Conservation (phyloP, 2,888 invertebrate genomes). For the Ariolimax columbianus region DNA sequence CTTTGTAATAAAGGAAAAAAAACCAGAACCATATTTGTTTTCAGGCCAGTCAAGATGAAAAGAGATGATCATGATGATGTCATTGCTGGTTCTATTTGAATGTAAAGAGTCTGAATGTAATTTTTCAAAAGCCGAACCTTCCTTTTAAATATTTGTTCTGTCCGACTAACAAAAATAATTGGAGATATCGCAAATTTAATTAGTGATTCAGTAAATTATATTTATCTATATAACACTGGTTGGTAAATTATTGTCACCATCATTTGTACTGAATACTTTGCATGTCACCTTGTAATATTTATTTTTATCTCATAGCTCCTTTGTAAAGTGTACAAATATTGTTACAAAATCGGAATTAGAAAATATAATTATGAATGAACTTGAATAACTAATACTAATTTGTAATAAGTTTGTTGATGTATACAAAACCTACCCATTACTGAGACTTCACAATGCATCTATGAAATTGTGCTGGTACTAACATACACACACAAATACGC, state of each 20-base stretch:
- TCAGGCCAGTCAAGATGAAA: conserved; percentile 16
- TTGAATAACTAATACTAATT: background rate
- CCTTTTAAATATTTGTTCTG: too few relatives aligned
- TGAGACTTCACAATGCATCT: background rate
- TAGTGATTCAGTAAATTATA: too few relatives aligned
- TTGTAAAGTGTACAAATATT: background rate
- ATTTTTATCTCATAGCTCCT: too few relatives aligned
- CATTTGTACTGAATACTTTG: too few relatives aligned
- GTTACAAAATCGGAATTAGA: background rate
- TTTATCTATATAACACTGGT: too few relatives aligned
- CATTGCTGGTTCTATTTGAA: too few relatives aligned
- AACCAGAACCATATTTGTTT: conserved; percentile 30
- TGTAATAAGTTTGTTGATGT: background rate
- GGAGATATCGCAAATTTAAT: too few relatives aligned
- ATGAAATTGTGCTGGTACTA: background rate
- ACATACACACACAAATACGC: background rate
- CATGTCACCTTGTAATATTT: too few relatives aligned
- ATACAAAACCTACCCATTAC: background rate
- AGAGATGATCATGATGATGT: background rate
- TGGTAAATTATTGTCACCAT: too few relatives aligned
- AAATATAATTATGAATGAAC: background rate
- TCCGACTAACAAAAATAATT: too few relatives aligned
- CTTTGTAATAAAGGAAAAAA: conserved; percentile 23
- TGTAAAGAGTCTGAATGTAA: too few relatives aligned
- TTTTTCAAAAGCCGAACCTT: too few relatives aligned